These are phyloP conservation scores for Crocidura indochinensis DNA, from an alignment of 2,797 vertebrate species.

Conservation along the genomic window DNA sequence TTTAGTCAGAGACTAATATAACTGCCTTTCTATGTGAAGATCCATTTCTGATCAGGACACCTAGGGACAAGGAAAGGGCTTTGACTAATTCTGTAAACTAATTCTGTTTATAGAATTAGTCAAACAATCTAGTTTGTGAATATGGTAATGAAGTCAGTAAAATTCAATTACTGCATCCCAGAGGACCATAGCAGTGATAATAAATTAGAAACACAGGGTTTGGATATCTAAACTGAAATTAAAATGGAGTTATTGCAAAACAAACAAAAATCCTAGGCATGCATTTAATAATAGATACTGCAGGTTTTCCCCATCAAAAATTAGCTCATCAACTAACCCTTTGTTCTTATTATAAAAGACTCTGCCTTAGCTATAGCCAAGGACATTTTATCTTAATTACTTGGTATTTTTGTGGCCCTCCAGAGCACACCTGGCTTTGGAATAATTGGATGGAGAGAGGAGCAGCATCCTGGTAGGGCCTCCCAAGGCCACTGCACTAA, in stretches of 20 bases:
- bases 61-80: background rate
- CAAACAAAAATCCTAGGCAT: slow-evolving; percentile 69
- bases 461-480: slow-evolving; percentile 6
- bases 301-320: slow-evolving; percentile 57
- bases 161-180: slow-evolving; percentile 77
- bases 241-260: slow-evolving; percentile 74
- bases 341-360: slow-evolving; percentile 75
- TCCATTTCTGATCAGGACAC: background rate
- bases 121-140: slow-evolving; percentile 35
- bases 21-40: background rate
- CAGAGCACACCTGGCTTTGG: slow-evolving; percentile 66
- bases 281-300: slow-evolving; percentile 72
- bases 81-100: slow-evolving; percentile 41
- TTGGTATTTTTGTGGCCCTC: slow-evolving; percentile 49
- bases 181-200: background rate
- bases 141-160: slow-evolving; percentile 69
- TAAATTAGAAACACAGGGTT: slow-evolving; percentile 79
- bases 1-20: background rate
- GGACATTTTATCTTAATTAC: slow-evolving; percentile 77
- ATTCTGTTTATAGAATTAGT: slow-evolving; percentile 40
- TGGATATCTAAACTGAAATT: slow-evolving; percentile 67
- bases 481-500: background rate
- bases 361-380: slow-evolving; percentile 64
- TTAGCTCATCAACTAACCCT: slow-evolving; percentile 74
- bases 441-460: slow-evolving; percentile 48